Base-by-base conservation (phyloP, 2,888 invertebrate genomes). In the Dryobotodes eremita region DNA sequence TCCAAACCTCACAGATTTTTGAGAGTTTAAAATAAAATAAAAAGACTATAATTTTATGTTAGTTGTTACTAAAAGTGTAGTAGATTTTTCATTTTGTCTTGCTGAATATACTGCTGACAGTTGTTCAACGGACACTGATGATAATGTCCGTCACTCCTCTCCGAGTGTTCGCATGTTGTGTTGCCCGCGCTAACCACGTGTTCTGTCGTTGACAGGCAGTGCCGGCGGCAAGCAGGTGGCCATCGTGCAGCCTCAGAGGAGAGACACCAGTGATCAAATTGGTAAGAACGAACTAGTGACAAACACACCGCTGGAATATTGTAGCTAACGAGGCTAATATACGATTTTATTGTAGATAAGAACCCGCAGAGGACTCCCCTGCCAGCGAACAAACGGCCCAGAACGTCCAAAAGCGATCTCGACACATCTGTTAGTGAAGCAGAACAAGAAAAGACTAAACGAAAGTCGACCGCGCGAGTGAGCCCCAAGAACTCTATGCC, bases 201-300 rank as follows among this genome's bases (percentile, higher is more conserved):
- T n/a, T 2, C n/a, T 7, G 23, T 69, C 66, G 20, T 70, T 26
- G 11, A 50, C 73, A 92, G 93, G 90, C 2, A 88, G 89, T 69
- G 87, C 92, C 0, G 94, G 94, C 26, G 94, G 94, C 11, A 95
- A 95, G 83, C 97, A 97, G 83, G 96, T 97, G 75, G 97, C 97
- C 8, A 92, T 97, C 17, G 97, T 97, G 61, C 97, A 96, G 86
- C 97, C 97, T 0, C 96, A 96, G 84, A 88, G 96, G 55, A 88
- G 97, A 78, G 94, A 94, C 78, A 90, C 93, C 5, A 82, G 74
- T 1, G 91, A 92, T 11, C 90, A 88, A 36, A 89, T 83, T 61
- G 94, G 96, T 95, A 76, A 92, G 92, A 20, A 57, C 31, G 15
- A 2, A 6, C 57, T 10, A 23, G 15, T 15, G 1, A n/a, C 13